These are phyloP conservation scores for Hippopotamus amphibius DNA, from an alignment of 2,113 vertebrate species.

Conservation along the genomic window DNA sequence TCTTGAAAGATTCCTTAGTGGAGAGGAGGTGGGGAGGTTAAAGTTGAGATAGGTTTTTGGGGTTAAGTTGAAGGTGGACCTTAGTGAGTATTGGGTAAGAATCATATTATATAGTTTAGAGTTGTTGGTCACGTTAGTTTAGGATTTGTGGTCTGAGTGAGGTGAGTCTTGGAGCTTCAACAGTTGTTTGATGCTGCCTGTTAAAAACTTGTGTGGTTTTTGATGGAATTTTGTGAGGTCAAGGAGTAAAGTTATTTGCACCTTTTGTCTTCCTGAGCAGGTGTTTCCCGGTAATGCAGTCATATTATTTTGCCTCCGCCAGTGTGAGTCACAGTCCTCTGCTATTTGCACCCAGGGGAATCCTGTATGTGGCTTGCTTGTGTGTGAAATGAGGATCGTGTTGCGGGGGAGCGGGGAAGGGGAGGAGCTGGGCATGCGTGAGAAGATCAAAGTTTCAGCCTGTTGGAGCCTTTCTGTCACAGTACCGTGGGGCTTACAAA, in stretches of 20 bases:
- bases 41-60: background rate
- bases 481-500: background rate
- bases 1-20: background rate
- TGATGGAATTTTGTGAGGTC: background rate
- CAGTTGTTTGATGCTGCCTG: background rate
- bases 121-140: background rate
- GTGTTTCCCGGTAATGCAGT: background rate
- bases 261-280: background rate
- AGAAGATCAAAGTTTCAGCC: background rate
- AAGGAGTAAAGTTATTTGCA: slow-evolving; percentile 13
- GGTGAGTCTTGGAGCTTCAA: background rate
- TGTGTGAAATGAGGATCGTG: background rate
- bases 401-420: background rate
- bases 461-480: background rate
- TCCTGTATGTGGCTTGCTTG: background rate
- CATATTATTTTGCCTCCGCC: background rate
- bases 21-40: background rate
- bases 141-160: background rate
- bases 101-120: background rate
- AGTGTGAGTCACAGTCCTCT: background rate
- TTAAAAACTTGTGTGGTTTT: background rate
- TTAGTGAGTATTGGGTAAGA: background rate
- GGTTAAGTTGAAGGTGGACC: background rate
- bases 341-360: background rate
- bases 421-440: background rate